Percentiles rank a stretch among this genome's conserved stretches.
Evolutionary conservation across 2,888 invertebrate species (phyloP).

Genomic region (Phalera bucephala): DNA sequence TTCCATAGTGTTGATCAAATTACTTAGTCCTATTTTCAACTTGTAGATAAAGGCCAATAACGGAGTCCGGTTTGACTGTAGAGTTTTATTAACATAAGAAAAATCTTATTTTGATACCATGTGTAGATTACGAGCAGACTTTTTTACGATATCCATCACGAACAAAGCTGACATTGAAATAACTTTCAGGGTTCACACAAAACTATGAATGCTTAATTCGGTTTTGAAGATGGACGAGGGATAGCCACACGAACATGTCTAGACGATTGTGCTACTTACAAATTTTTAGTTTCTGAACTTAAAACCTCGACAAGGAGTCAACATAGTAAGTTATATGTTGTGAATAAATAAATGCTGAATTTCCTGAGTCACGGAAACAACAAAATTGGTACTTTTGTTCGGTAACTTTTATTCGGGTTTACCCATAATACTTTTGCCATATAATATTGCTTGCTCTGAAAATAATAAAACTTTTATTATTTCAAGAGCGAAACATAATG

Average conservation of each 20-base stretch:
- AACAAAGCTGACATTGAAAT: background rate
- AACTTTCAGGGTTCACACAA: background rate
- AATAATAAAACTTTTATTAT: too few relatives aligned
- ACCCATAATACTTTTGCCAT: too few relatives aligned
- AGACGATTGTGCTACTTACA: background rate
- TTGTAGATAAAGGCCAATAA: background rate
- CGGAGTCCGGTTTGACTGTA: background rate
- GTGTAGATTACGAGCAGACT: slow-evolving; percentile 1
- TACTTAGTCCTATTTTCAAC: too few relatives aligned
- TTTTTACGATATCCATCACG: slow-evolving; percentile 1
- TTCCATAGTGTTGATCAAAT: too few relatives aligned
- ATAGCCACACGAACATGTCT: background rate
- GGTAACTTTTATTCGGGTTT: too few relatives aligned
- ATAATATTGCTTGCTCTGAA: too few relatives aligned
- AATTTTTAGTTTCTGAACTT: background rate
- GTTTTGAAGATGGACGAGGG: background rate
- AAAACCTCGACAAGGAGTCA: background rate
- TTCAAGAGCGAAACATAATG: too few relatives aligned
- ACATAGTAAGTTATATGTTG: background rate
- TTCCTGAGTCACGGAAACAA: background rate
- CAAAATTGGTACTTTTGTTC: too few relatives aligned
- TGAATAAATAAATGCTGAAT: background rate
- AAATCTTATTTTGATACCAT: slow-evolving; percentile 1
- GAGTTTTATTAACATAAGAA: background rate
- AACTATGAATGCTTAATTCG: background rate